Evolutionary conservation across 2,113 vertebrate species (phyloP), one percentile per base, ranked within the genome.

Genomic region (Phaetusa simplex): DNA sequence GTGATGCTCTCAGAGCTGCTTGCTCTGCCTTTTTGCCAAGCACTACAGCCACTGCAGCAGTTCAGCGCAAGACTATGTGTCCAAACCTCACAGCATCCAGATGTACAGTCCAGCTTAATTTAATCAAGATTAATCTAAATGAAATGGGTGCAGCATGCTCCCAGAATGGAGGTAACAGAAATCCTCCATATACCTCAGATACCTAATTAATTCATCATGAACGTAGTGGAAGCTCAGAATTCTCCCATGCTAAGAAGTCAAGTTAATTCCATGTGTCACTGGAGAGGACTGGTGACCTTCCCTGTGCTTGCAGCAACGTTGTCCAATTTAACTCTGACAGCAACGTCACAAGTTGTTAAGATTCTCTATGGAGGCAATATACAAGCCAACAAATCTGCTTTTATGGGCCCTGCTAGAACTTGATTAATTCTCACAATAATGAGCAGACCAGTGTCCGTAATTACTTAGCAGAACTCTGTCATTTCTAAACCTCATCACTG

Each of bases 41-140:
- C 12, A 16, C 72, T 43, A 14, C 52, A 69, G 45, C 55, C 5
- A 1, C 58, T 69, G 87, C 80, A 82, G 78, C 69, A 49, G 55
- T 5, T 71, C 91, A 55, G 38, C 0, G 0, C n/a, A 38, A 49
- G 61, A 19, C 9, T 62, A 5, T 4, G n/a, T 24, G 18, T 12
- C 36, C 58, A 83, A 30, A 49, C 30, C 34, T 52, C 80, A 16
- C 15, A 26, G 50, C 0, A 29, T 24, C 34, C 43, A 73, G n/a
- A 40, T 34, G 65, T n/a, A 24, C 45, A 81, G 69, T 12, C 50
- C 3, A 2, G 17, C n/a, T 74, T 74, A 10, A 84, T 50, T 81
- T 42, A 74, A 81, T 74, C 64, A 61, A 71, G 50, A 70, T 73
- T 32, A 6, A 84, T 36, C 76, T 20, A 49, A 80, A 84, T 14